These are phyloP conservation scores for Diaperis boleti DNA, from an alignment of 2,888 invertebrate species.

Conservation along the genomic window DNA sequence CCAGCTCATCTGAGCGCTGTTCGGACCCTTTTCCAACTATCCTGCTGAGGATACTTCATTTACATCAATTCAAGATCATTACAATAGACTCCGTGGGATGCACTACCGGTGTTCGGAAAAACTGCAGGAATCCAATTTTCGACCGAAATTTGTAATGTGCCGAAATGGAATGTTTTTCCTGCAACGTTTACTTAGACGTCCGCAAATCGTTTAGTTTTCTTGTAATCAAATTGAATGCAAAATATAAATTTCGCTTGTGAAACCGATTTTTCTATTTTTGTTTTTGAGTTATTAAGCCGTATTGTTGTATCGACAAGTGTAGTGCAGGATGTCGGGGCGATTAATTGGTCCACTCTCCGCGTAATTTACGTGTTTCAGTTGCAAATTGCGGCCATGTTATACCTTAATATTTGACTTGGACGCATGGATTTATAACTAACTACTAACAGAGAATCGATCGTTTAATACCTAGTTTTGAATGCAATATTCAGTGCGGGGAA, in stretches of 20 bases:
- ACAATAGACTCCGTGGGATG: slow-evolving; percentile 26
- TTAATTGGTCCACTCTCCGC: slow-evolving; percentile 6
- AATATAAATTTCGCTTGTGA: too few relatives aligned
- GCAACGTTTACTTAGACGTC: too few relatives aligned
- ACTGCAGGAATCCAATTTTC: slow-evolving; percentile 1
- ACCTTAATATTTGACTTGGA: slow-evolving; percentile 40
- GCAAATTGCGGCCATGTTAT: slow-evolving; percentile 33
- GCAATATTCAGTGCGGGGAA: slow-evolving; percentile 30
- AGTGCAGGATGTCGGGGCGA: slow-evolving; percentile 1
- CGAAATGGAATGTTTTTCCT: too few relatives aligned
- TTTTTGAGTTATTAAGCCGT: too few relatives aligned
- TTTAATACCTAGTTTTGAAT: slow-evolving; percentile 11
- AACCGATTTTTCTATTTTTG: too few relatives aligned
- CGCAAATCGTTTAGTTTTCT: too few relatives aligned
- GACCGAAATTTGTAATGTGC: neutral
- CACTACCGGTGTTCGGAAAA: slow-evolving; percentile 8
- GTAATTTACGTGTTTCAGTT: slow-evolving; percentile 18
- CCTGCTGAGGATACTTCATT: slow-evolving; percentile 59
- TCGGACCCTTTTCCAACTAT: slow-evolving; percentile 58
- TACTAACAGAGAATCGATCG: slow-evolving; percentile 24
- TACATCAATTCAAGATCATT: slow-evolving; percentile 54
- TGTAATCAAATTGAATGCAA: too few relatives aligned
- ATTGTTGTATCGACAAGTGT: neutral
- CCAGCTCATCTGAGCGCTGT: slow-evolving; percentile 63
- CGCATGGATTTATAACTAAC: slow-evolving; percentile 15